Evolutionary conservation across 35 echinoderm and acorn worm species (phyloP).

Genomic region (Strongylocentrotus purpuratus): DNA sequence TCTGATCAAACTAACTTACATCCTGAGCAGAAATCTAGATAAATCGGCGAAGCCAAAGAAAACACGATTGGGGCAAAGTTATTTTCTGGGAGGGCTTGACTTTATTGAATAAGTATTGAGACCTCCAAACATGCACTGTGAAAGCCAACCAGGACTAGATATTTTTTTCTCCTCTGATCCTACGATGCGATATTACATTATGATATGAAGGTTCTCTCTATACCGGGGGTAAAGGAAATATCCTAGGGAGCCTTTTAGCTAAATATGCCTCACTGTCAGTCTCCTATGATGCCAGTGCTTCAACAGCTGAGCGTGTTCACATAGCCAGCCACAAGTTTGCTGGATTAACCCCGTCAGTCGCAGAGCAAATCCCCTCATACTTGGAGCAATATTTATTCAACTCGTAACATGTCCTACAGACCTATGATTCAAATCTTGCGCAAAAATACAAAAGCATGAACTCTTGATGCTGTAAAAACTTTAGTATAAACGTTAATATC

Average conservation of each 20-base stretch:
- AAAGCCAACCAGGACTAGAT: neutral
- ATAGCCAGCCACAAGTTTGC: neutral
- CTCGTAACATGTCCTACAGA: neutral
- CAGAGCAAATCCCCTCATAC: neutral
- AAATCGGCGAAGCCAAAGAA: neutral
- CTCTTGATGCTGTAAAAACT: neutral
- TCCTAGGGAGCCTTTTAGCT: neutral
- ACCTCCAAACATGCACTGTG: neutral
- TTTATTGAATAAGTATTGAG: neutral
- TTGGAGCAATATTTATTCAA: too few relatives aligned
- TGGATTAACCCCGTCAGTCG: too few relatives aligned
- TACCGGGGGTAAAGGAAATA: neutral
- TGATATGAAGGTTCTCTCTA: neutral
- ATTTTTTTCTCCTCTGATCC: neutral
- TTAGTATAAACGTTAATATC: neutral
- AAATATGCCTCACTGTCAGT: neutral
- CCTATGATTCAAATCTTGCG: neutral
- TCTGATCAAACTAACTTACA: neutral
- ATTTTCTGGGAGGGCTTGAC: neutral
- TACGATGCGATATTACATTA: neutral
- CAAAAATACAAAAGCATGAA: neutral
- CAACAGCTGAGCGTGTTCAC: neutral
- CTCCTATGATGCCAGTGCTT: neutral
- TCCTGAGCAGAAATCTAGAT: neutral
- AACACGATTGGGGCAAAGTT: neutral